Evolutionary conservation across 2,888 invertebrate genomes (phyloP).

Genomic region (Malthinus flaveolus): DNA sequence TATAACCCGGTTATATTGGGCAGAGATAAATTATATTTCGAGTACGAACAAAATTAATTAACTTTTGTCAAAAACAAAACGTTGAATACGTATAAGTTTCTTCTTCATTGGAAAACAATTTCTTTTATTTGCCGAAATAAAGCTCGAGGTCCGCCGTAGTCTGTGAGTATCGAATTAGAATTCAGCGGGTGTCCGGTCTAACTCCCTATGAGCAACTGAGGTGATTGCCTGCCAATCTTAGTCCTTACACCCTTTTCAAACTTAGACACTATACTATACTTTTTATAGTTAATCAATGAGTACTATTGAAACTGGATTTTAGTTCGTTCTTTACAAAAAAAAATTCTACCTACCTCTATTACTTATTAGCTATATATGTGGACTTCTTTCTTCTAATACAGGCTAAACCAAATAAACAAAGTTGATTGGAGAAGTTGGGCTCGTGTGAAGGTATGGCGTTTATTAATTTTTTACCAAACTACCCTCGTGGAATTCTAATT

Average conservation of each 20-base stretch:
- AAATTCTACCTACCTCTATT: no score
- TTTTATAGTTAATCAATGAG: constrained; percentile 49
- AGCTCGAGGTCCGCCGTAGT: constrained; percentile 11
- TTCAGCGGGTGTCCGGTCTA: constrained; percentile 53
- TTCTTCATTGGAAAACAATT: constrained; percentile 12
- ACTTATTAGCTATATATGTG: no score
- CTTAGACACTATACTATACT: constrained; percentile 35
- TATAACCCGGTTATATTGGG: no score
- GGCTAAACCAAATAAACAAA: no score
- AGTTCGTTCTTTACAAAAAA: no score
- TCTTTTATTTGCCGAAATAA: constrained; percentile 20
- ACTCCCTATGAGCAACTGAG: constrained; percentile 53
- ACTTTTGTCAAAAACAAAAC: neutral
- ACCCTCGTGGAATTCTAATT: no score
- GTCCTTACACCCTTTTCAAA: constrained; percentile 51
- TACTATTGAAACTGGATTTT: constrained; percentile 31
- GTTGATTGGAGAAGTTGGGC: no score
- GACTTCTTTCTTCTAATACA: no score
- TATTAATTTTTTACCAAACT: no score
- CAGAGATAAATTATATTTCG: no score
- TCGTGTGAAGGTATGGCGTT: no score
- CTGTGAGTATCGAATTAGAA: constrained; percentile 48
- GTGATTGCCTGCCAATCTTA: constrained; percentile 56
- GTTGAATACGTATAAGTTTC: neutral
- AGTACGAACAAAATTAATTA: no score